These are phyloP conservation scores for Biston betularia DNA, from an alignment of 2,888 invertebrate genomes.

Conservation along the genomic window DNA sequence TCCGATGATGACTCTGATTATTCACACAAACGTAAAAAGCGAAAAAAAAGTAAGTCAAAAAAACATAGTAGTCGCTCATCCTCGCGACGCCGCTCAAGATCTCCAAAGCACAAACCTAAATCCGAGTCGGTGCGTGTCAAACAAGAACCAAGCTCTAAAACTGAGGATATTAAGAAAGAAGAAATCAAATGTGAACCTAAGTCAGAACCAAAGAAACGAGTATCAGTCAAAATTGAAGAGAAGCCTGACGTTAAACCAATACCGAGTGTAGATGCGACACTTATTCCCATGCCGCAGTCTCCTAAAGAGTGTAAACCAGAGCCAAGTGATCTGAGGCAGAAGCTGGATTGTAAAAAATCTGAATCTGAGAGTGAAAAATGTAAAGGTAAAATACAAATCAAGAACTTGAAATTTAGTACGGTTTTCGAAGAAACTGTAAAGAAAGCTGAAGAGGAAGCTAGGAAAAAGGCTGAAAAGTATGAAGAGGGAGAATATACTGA, in stretches of 20 bases:
- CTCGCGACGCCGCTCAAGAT: conserved; percentile 51
- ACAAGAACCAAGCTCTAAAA: conserved; percentile 42
- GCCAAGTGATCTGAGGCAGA: conserved; percentile 61
- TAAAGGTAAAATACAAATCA: conserved; percentile 88
- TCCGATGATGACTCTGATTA: conserved; percentile 78
- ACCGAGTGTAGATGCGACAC: conserved; percentile 60
- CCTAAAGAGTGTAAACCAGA: conserved; percentile 60
- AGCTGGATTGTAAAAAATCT: conserved; percentile 52
- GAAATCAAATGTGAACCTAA: conserved; percentile 51
- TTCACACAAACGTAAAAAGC: conserved; percentile 85
- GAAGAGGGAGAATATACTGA: conserved; percentile 88
- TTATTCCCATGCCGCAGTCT: conserved; percentile 76
- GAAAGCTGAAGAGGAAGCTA: conserved; percentile 87
- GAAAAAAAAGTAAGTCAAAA: conserved; percentile 83
- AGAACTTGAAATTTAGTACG: conserved; percentile 89
- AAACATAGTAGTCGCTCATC: conserved; percentile 65
- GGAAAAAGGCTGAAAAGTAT: conserved; percentile 86
- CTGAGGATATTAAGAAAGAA: conserved; percentile 10
- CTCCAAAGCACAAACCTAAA: conserved; percentile 64
- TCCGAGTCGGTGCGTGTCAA: conserved; percentile 52
- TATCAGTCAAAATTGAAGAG: conserved; percentile 59
- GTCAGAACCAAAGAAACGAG: conserved; percentile 48
- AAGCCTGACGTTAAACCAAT: conserved; percentile 49
- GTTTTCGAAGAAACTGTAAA: conserved; percentile 89
- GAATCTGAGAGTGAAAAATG: conserved; percentile 69